These are phyloP conservation scores for Acleris sparsana DNA, from an alignment of 2,888 invertebrate genomes.

Conservation along the genomic window DNA sequence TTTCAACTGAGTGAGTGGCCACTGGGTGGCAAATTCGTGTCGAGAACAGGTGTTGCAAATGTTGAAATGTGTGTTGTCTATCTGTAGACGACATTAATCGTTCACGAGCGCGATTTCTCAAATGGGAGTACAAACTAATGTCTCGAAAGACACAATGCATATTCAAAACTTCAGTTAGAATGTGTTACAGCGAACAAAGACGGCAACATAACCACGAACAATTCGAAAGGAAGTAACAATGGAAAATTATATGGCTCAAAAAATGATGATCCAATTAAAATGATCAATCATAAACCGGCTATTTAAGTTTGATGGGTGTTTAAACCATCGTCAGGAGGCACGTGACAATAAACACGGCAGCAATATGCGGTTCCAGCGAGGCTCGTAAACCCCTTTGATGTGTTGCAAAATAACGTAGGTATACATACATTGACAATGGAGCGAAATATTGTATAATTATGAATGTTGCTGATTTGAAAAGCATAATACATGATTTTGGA, in stretches of 20 bases:
- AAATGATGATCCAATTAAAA: constrained; percentile 11
- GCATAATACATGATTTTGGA: too few species aligned
- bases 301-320: constrained; percentile 36
- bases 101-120: too few species aligned
- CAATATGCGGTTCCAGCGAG: constrained; percentile 50
- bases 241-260: not conserved
- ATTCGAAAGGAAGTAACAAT: not conserved
- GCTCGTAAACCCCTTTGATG: constrained; percentile 62
- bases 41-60: constrained; percentile 18
- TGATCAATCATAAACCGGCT: constrained; percentile 20
- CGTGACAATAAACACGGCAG: constrained; percentile 45
- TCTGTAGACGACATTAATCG: constrained; percentile 1
- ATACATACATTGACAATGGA: constrained; percentile 3
- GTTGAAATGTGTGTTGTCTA: constrained; percentile 9
- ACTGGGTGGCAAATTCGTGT: constrained; percentile 14
- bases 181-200: too few species aligned
- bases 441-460: not conserved
- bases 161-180: too few species aligned
- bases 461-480: too few species aligned
- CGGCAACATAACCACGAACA: not conserved
- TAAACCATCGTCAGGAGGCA: constrained; percentile 41
- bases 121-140: too few species aligned
- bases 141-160: too few species aligned
- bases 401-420: constrained; percentile 37
- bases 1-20: constrained; percentile 21